These are phyloP conservation scores for Panthera tigris DNA, from an alignment of 2,113 vertebrate species.

Conservation along the genomic window DNA sequence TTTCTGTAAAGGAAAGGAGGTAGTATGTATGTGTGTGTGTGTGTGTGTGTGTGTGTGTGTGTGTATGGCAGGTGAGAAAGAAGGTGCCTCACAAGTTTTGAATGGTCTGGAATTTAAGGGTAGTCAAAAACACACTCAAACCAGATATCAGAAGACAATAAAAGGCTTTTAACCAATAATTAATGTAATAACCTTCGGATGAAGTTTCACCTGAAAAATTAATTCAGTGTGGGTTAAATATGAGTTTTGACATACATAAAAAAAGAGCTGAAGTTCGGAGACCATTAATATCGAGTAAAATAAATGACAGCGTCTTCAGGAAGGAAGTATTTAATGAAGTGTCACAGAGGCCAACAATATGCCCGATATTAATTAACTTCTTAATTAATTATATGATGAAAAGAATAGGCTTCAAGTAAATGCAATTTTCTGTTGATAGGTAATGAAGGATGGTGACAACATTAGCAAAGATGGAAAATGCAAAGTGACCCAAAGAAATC, in stretches of 20 bases:
- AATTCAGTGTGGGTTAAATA: constrained; percentile 47
- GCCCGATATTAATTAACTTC: constrained; percentile 60
- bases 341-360: constrained; percentile 50
- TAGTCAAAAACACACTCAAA: neutral
- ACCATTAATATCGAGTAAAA: constrained; percentile 42
- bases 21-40: neutral
- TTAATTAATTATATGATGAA: constrained; percentile 65
- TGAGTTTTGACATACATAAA: constrained; percentile 58
- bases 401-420: constrained; percentile 2
- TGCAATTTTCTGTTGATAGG: neutral
- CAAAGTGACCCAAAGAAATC: neutral
- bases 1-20: neutral
- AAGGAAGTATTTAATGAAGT: constrained; percentile 58
- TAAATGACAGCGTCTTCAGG: constrained; percentile 55
- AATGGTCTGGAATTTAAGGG: neutral
- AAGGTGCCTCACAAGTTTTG: neutral
- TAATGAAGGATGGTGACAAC: neutral
- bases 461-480: neutral
- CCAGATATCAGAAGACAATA: neutral
- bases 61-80: neutral
- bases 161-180: neutral
- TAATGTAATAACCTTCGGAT: neutral
- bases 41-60: no score
- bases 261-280: constrained; percentile 41
- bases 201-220: constrained; percentile 40